Percentiles rank a stretch among this genome's conserved stretches.
These are phyloP conservation scores for Eupeodes latifasciatus DNA, from an alignment of 2,888 invertebrate genomes.

Conservation along the genomic window DNA sequence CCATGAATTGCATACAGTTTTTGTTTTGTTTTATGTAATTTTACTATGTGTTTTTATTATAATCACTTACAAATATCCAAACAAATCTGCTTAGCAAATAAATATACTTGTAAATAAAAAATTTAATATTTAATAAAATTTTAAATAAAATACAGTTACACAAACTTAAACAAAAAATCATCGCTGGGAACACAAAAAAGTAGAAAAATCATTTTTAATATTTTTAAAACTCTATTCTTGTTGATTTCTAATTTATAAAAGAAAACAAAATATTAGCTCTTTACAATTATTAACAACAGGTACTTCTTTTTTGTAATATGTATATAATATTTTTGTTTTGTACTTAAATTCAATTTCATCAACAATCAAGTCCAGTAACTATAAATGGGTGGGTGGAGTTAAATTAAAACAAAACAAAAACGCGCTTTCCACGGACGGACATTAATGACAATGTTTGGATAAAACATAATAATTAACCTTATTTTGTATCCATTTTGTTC, in stretches of 20 bases:
- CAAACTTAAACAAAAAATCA: constrained; percentile 50
- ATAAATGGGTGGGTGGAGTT: constrained; percentile 48
- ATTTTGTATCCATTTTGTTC: constrained; percentile 27
- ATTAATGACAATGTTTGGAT: background rate
- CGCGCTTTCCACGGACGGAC: constrained; percentile 45
- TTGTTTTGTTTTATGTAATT: constrained; percentile 29
- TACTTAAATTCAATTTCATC: constrained; percentile 63
- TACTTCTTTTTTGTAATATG: constrained; percentile 56
- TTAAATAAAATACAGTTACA: constrained; percentile 60
- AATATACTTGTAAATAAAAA: background rate
- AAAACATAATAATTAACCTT: constrained; percentile 4
- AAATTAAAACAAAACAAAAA: constrained; percentile 27
- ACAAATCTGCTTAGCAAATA: constrained; percentile 67
- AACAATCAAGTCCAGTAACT: constrained; percentile 64
- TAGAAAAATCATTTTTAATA: constrained; percentile 66
- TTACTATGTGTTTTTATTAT: constrained; percentile 28
- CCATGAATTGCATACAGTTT: constrained; percentile 46
- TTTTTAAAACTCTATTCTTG: constrained; percentile 23
- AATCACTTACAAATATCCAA: constrained; percentile 42
- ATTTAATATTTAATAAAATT: constrained; percentile 33
- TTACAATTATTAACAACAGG: constrained; percentile 60
- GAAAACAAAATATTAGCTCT: constrained; percentile 19
- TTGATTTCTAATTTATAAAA: background rate
- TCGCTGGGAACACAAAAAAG: constrained; percentile 62
- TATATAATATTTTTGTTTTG: constrained; percentile 44